Conservation (phyloP, 2,888 invertebrate species). For the Unio delphinus region DNA sequence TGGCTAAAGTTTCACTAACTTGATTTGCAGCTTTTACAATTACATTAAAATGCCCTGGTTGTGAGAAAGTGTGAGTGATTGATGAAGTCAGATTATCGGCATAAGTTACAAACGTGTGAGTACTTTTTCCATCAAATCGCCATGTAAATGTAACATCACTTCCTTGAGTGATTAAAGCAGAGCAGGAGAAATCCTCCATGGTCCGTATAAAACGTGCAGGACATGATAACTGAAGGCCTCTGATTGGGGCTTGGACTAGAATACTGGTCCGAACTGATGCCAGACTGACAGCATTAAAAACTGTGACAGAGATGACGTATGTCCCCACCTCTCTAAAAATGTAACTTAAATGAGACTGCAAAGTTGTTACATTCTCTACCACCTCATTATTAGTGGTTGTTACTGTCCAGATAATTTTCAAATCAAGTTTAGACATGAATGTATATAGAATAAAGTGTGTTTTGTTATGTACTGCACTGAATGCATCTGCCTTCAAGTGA, state of each 20-base stretch:
- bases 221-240: slow-evolving; percentile 35
- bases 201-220: slow-evolving; percentile 21
- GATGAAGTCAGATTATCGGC: slow-evolving; percentile 16
- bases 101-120: slow-evolving; percentile 1
- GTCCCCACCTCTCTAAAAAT: slow-evolving; percentile 37
- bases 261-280: slow-evolving; percentile 27
- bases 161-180: slow-evolving; percentile 47
- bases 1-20: slow-evolving; percentile 11
- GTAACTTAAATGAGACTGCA: slow-evolving; percentile 19
- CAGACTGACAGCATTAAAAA: slow-evolving; percentile 38
- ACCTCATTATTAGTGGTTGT: slow-evolving; percentile 7
- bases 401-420: slow-evolving; percentile 22
- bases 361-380: slow-evolving; percentile 22
- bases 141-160: slow-evolving; percentile 54
- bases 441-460: no score
- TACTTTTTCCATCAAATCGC: slow-evolving; percentile 32
- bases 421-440: slow-evolving; percentile 16
- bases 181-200: slow-evolving; percentile 36
- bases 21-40: slow-evolving; percentile 26
- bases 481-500: not conserved
- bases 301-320: slow-evolving; percentile 35
- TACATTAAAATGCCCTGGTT: slow-evolving; percentile 23
- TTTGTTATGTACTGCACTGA: no score
- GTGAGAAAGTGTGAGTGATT: slow-evolving; percentile 15
- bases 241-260: slow-evolving; percentile 41